A percentile compares a stretch with the other conserved stretches of the same genome.
phyloP scores from a whole-genome alignment of 2,888 invertebrate genomes.

The Drosophila koepferae region DNA sequence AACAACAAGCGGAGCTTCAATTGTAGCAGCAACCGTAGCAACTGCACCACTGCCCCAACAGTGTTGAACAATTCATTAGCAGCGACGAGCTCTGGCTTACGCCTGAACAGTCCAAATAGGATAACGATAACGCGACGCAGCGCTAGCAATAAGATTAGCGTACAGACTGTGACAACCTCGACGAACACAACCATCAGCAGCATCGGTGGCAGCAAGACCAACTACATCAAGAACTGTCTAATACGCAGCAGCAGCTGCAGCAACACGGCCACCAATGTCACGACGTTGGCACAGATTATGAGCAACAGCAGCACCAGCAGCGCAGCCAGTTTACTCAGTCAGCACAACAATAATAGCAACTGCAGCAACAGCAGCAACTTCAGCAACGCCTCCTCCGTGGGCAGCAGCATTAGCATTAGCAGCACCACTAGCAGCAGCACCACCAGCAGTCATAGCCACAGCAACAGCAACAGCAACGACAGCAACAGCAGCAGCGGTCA shows the following conservation, averaged over 20 bases:
- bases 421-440: slow-evolving; percentile 66
- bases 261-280: slow-evolving; percentile 82
- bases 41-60: slow-evolving; percentile 43
- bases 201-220: slow-evolving; percentile 63
- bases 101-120: slow-evolving; percentile 65
- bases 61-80: slow-evolving; percentile 46
- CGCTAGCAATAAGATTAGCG: slow-evolving; percentile 55
- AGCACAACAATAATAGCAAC: slow-evolving; percentile 71
- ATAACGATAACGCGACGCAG: slow-evolving; percentile 72
- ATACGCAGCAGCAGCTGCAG: slow-evolving; percentile 83
- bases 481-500: slow-evolving; percentile 68
- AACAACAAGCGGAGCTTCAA: slow-evolving; percentile 16
- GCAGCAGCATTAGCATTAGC: slow-evolving; percentile 74
- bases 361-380: slow-evolving; percentile 75
- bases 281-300: slow-evolving; percentile 82
- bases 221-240: slow-evolving; percentile 82
- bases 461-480: slow-evolving; percentile 50
- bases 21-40: slow-evolving; percentile 37
- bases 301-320: slow-evolving; percentile 82
- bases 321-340: slow-evolving; percentile 72
- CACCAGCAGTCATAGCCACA: slow-evolving; percentile 43
- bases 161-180: slow-evolving; percentile 66
- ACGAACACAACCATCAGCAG: slow-evolving; percentile 59
- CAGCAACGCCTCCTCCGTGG: slow-evolving; percentile 73
- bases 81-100: slow-evolving; percentile 43